Evolutionary conservation across 2,113 vertebrate species (phyloP), one percentile per base, ranked within the genome.

Genomic region (Bucco capensis): DNA sequence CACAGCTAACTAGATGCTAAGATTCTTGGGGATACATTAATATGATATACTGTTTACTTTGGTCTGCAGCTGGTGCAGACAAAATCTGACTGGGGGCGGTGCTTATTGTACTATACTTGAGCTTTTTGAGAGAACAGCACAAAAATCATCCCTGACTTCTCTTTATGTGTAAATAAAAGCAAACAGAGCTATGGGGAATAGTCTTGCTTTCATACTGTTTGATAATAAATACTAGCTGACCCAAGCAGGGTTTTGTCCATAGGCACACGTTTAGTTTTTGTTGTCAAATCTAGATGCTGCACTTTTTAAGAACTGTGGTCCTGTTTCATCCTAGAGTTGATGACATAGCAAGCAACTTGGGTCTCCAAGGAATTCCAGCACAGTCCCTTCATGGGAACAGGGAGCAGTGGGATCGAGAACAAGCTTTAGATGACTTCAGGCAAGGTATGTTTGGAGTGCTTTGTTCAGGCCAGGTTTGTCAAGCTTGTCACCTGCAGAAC

Each of bases 351-450:
- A 99, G 99, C 49, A 98, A 99, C 93, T 96, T 99, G 78, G 96
- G 98, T 93, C 97, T 99, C 44, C 97, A 95, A 33, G 98, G 98
- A 71, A 89, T 99, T 91, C 96, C 98, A 47, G 98, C 99, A n/a
- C 98, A 99, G 79, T 98, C 98, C 56, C 97, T 99, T 87, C 99
- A 99, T 76, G 98, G 99, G 30, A 97, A 98, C 90, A 97, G 98
- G 72, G 99, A 99, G 33, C 99, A 99, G 91, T 97, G 97, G 50
- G 99, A 99, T 96, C 96, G 99, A 38, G 99, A 99, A 83, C 98
- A 98, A 83, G 99, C 99, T 24, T 97, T 99, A 86, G 97, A 98
- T 89, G 99, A 99, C 94, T 99, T 99, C 89, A 99, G 97, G 96
- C 97, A 97, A 14, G 97, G 99, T 99, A 96, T 3, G 71, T 85